Base-by-base conservation (phyloP, 2,113 vertebrate species). In the Corvus cornix region DNA sequence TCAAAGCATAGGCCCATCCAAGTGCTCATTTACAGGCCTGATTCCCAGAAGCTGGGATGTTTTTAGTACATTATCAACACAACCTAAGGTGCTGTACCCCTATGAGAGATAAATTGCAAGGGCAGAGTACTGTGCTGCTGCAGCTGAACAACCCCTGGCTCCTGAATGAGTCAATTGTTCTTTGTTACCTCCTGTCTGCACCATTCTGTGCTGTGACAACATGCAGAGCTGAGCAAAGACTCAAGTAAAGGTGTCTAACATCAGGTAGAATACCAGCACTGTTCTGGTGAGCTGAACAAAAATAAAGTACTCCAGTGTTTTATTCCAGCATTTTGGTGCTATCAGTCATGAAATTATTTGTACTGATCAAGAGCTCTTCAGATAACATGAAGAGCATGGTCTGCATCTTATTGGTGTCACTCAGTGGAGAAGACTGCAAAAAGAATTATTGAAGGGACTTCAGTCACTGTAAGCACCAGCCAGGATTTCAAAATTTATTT, bases 21-120 rank as follows among this genome's bases (percentile, higher is more conserved):
- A 0, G 3, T 9, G 19, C 23, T 41, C 28, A 43, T 7, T 37
- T 30, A 13, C 41, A 72, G 30, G 39, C 44, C 11, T 0, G 0
- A 17, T 23, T 84, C 31, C n/a, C 39, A 35, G 73, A 43, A 48
- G 16, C 30, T 49, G 73, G 28, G 27, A 11, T 67, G 10, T 26
- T 28, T 33, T 17, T 13, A 41, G 66, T 10, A 23, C 5, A 2
- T 68, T 44, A 62, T 28, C 1, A 0, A 43, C 30, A 23, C 70
- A 49, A 6, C 23, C 27, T 22, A 16, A 41, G 18, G 31, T 23
- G 28, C 31, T 53, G 31, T 4, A 26, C 3, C 11, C 30, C 46
- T 56, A 27, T 0, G 7, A 55, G 30, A 41, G 60, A 51, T 3
- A 18, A 41, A 51, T 4, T 2, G 1, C 63, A 49, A 41, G 27